Base-by-base conservation (phyloP, 2,113 vertebrate species). In the Callospermophilus lateralis region DNA sequence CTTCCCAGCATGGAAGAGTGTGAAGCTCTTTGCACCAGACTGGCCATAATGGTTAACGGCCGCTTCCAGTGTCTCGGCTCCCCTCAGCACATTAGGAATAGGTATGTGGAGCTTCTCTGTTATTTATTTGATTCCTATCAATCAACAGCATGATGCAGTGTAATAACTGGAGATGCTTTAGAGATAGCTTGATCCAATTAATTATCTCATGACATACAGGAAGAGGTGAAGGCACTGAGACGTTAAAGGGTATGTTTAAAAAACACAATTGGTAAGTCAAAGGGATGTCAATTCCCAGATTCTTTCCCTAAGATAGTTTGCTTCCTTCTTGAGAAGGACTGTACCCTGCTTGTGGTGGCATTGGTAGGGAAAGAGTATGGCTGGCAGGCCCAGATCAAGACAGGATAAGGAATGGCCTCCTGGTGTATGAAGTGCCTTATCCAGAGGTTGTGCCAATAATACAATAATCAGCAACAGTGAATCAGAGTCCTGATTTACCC, bases 11-110 rank as follows among this genome's bases (percentile, higher is more conserved):
- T 99, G 99, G 99, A 99, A 97, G 99, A 99, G 96, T 99, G 99
- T 61, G 99, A 99, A 97, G 99, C 99, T 0, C 98, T 99, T 91
- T 99, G 99, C 93, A 98, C 98, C 17, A 98, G 99, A 45, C 99
- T 99, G 95, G 99, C 99, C 95, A 99, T 99, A 86, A 99, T 99
- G 99, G 99, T 99, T 73, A 98, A 99, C 76, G 99, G 99, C 97
- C 98, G 99, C 97, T 99, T 99, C 98, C 98, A 93, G 93, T 99
- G 99, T 97, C 99, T 99, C 63, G 99, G 99, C 37, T 99, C 99
- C 96, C 99, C 99, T 79, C 99, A 99, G 98, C 99, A 99, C 98
- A 99, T 99, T 97, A 99, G 99, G 98, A 99, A 98, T 98, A 99
- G 99, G 99, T 99, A 96, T 73, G 97, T 97, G 96, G 51, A 24